These are phyloP conservation scores for Poeciliopsis occidentalis DNA, from an alignment of 2,113 vertebrate genomes.

Conservation along the genomic window DNA sequence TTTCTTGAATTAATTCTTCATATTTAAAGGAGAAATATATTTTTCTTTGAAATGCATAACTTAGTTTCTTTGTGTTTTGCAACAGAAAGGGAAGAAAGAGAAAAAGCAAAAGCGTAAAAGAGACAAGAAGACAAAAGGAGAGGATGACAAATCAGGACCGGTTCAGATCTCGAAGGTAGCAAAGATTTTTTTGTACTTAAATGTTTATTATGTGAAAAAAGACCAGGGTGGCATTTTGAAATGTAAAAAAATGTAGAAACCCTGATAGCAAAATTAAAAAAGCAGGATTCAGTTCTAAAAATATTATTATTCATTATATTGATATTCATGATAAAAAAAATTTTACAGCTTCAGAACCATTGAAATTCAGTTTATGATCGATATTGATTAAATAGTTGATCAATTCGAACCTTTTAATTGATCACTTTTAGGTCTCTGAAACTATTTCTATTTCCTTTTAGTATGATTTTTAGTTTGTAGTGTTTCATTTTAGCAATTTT, in stretches of 20 bases:
- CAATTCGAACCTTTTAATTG: neutral
- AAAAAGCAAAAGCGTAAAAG: slow-evolving; percentile 88
- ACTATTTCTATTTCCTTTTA: neutral
- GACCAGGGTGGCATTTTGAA: neutral
- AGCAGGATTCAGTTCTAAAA: neutral
- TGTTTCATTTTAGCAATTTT: neutral
- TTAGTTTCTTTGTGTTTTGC: slow-evolving; percentile 6
- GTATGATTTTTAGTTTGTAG: neutral
- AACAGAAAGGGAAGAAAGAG: slow-evolving; percentile 88
- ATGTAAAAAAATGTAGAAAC: neutral
- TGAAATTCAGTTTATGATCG: neutral
- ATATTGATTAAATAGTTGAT: neutral
- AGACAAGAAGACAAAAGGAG: slow-evolving; percentile 85
- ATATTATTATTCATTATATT: neutral
- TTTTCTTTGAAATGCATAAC: neutral
- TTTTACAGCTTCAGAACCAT: neutral
- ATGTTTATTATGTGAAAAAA: neutral
- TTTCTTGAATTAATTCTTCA: no score
- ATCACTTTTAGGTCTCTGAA: neutral
- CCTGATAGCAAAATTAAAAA: neutral
- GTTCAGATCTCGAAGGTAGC: slow-evolving; percentile 90
- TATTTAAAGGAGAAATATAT: neutral
- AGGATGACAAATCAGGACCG: slow-evolving; percentile 80
- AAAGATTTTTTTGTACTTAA: neutral
- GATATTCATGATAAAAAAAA: neutral